Evolutionary conservation across 2,797 vertebrate species (phyloP).

Genomic region (Pteronotus mesoamericanus): DNA sequence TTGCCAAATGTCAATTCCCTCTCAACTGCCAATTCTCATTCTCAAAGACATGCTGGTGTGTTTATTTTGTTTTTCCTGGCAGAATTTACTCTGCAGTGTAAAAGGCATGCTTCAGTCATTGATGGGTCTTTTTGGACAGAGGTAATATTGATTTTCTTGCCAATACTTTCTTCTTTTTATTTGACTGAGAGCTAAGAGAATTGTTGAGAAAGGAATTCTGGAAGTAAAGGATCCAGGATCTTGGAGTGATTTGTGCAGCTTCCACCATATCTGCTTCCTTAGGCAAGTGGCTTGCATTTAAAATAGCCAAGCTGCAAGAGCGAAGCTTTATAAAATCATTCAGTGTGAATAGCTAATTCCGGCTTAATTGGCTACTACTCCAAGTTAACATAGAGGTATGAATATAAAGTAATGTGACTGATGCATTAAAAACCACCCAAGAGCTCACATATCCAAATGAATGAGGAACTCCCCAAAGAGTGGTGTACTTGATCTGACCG

Average conservation of each 20-base stretch:
- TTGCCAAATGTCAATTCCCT: slow-evolving; percentile 64
- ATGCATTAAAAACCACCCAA: not conserved
- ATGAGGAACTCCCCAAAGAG: not conserved
- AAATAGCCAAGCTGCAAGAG: slow-evolving; percentile 30
- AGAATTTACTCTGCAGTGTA: not conserved
- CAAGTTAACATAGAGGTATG: slow-evolving; percentile 42
- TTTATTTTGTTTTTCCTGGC: slow-evolving; percentile 35
- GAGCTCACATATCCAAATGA: not conserved
- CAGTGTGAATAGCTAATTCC: slow-evolving; percentile 54
- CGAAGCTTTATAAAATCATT: slow-evolving; percentile 50
- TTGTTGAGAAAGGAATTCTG: not conserved
- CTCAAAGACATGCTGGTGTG: slow-evolving; percentile 11
- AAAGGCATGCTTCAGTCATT: not conserved
- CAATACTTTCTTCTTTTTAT: not conserved
- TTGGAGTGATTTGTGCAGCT: slow-evolving; percentile 18
- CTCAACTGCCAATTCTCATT: slow-evolving; percentile 42
- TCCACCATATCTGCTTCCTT: not conserved
- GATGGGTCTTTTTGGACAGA: not conserved
- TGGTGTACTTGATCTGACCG: not conserved
- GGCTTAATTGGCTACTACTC: slow-evolving; percentile 66
- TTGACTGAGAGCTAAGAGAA: not conserved
- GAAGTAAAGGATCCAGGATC: not conserved
- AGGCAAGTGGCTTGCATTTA: slow-evolving; percentile 46
- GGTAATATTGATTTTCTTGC: not conserved
- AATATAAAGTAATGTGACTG: not conserved